These are phyloP conservation scores for Scaptomyza cyrtandrae DNA, from an alignment of 2,888 invertebrate species.

Conservation along the genomic window DNA sequence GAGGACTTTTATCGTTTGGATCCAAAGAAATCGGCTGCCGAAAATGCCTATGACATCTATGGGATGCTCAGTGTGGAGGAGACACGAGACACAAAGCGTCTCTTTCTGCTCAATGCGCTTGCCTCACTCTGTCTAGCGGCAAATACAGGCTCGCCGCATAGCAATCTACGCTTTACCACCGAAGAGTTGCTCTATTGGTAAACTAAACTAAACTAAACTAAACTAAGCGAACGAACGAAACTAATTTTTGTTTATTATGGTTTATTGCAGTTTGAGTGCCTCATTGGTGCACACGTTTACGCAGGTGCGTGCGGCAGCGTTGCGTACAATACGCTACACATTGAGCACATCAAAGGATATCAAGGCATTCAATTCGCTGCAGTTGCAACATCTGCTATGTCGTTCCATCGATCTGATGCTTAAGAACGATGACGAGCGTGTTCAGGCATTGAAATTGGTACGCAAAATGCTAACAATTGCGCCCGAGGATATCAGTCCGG, in stretches of 20 bases:
- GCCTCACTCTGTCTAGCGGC: constrained; percentile 88
- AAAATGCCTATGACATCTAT: constrained; percentile 88
- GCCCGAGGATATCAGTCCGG: constrained; percentile 89
- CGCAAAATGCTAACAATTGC: constrained; percentile 88
- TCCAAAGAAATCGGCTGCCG: constrained; percentile 86
- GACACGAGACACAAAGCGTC: constrained; percentile 90
- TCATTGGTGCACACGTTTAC: constrained; percentile 94
- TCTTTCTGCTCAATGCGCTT: constrained; percentile 95
- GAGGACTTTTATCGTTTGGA: constrained; percentile 89
- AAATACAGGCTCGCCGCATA: constrained; percentile 54
- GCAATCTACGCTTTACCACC: constrained; percentile 88
- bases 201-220: constrained; percentile 62
- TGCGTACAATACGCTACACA: constrained; percentile 94
- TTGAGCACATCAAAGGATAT: constrained; percentile 92
- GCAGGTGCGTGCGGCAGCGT: constrained; percentile 94
- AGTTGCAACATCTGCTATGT: constrained; percentile 92
- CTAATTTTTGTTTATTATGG: not conserved
- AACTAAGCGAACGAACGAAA: too few species aligned
- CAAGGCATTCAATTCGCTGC: constrained; percentile 90
- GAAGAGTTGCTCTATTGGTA: constrained; percentile 94
- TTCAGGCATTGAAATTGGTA: constrained; percentile 94
- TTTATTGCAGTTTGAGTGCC: constrained; percentile 89
- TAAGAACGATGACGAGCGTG: constrained; percentile 95
- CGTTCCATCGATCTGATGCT: constrained; percentile 95
- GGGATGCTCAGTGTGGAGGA: constrained; percentile 86